Percentiles rank a stretch among this genome's conserved stretches.
Conservation (phyloP, 2,113 vertebrate species). For the Oxyruncus cristatus region DNA sequence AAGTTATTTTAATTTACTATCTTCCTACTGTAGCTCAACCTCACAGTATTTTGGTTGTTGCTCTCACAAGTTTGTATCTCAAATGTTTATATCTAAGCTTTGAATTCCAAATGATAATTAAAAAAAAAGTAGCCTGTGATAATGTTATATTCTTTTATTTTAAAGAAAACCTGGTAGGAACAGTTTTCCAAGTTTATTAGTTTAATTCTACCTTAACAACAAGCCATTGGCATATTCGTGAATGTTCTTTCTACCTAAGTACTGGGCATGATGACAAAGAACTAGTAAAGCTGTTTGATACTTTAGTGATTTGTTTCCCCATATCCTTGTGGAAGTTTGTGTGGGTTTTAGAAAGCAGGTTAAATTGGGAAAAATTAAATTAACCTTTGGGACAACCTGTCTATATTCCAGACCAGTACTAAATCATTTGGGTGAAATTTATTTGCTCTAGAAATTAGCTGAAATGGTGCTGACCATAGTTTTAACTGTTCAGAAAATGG, state of each 20-base stretch:
- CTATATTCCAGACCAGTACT: neutral
- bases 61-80: neutral
- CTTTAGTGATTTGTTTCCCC: neutral
- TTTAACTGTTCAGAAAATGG: neutral
- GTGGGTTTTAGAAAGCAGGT: neutral
- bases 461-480: neutral
- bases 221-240: neutral
- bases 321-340: neutral
- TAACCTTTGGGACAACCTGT: neutral
- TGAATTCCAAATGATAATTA: neutral
- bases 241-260: neutral
- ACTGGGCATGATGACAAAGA: neutral
- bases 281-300: neutral
- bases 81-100: neutral
- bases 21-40: neutral
- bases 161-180: neutral
- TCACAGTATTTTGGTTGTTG: neutral
- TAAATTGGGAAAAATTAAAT: neutral
- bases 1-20: neutral
- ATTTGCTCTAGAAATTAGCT: neutral
- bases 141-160: neutral
- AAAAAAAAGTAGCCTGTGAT: neutral
- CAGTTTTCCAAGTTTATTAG: neutral
- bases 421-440: constrained; percentile 6
- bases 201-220: neutral